Base-by-base conservation (phyloP, 2,797 vertebrate species). In the Enteromius trimaculatus region DNA sequence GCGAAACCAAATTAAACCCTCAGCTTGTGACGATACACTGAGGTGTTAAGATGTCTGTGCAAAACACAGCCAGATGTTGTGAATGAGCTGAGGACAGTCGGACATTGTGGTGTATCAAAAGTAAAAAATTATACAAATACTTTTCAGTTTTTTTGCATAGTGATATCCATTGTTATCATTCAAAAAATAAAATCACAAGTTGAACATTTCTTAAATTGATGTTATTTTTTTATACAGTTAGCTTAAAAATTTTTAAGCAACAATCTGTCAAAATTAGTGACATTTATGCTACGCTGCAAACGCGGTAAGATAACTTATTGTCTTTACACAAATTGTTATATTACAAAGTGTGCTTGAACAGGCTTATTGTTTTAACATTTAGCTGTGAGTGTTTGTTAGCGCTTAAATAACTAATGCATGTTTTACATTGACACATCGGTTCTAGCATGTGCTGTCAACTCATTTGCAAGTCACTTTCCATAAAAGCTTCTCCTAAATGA, bases 301-400 rank as follows among this genome's bases (percentile, higher is more conserved):
- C 17, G 16, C 17, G 29, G 29, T 64, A 64, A 31, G 14, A 64
- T 16, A 62, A 29, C 26, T 0, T 26, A 26, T 26, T 3, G 14
- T 62, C 23, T 23, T 9, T 6, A 60, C 23, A 62, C 13, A 29
- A 62, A 62, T 62, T 29, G 29, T 62, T 29, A 62, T 29, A 31
- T 64, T 31, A 17, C 2, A 7, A 6, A 31, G 16, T 64, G 4
- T 64, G 60, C 60, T 64, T 64, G 6, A 64, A 64, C 17, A 64
- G 8, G 26, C 31, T 62, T 62, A 16, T 64, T 31, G 14, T 14
- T 29, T 64, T 49, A 34, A 64, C 29, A 34, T 4, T 19, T 1
- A 78, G 17, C 39, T 64, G 26, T 77, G 55, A 16, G 75, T 44
- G 39, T 77, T 62, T 64, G 55, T 29, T 21, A 77, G 60, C 26